phyloP scores from a whole-genome alignment of 1,140 invertebrate genomes.

The Cephus cinctus region DNA sequence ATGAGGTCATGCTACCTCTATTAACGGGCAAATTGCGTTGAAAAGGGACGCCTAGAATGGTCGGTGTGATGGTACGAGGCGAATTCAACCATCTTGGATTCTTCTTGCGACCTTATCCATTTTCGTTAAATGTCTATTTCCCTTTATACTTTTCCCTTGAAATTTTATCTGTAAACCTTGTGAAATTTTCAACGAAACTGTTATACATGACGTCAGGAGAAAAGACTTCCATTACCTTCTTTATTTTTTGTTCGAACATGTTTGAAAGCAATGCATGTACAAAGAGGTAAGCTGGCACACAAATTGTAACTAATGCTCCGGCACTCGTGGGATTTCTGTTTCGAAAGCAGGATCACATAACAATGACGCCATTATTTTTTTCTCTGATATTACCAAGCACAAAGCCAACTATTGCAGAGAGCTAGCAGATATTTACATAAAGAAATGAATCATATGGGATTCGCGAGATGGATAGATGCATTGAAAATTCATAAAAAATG shows the following conservation, averaged over 20 bases:
- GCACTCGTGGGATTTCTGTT: no score
- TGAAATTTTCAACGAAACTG: no score
- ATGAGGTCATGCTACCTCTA: conserved; percentile 21
- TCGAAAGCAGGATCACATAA: conserved; percentile 23
- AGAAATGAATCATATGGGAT: conserved; percentile 11
- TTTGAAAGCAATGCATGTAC: background rate
- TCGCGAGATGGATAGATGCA: no score
- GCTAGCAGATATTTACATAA: conserved; percentile 32
- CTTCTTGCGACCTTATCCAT: background rate
- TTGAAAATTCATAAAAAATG: no score
- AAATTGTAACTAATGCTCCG: no score
- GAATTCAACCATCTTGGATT: conserved; percentile 19
- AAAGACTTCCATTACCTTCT: background rate
- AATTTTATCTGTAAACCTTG: no score
- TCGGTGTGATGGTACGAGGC: conserved; percentile 4
- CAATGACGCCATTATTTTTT: conserved; percentile 21
- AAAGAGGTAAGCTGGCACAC: no score
- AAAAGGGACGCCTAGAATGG: conserved; percentile 18
- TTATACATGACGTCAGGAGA: no score
- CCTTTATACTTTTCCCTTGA: no score
- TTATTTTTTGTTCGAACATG: background rate
- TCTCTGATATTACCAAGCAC: conserved; percentile 30
- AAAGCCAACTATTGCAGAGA: conserved; percentile 28
- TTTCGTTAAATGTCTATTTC: background rate
- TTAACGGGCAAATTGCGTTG: conserved; percentile 29